Conservation (phyloP, 2,113 vertebrate species). For the Probosciger aterrimus region DNA sequence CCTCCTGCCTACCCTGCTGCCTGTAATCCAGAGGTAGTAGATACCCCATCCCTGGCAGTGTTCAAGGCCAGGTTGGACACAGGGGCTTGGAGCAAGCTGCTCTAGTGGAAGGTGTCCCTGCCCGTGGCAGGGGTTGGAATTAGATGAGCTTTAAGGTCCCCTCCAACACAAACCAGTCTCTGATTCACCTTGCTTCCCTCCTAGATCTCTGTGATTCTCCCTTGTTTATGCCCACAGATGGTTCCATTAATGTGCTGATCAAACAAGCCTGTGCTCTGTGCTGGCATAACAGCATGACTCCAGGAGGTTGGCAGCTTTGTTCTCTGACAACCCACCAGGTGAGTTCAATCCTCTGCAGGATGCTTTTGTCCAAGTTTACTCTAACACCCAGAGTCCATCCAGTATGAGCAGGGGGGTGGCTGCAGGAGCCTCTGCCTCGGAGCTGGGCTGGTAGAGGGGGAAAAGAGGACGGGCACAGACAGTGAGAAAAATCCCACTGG, state of each 20-base stretch:
- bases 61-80: not conserved
- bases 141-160: not conserved
- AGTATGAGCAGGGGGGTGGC: not conserved
- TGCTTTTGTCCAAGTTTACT: not conserved
- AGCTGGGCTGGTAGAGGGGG: not conserved
- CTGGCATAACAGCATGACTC: not conserved
- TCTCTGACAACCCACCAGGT: not conserved
- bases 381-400: not conserved
- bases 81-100: not conserved
- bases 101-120: not conserved
- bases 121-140: not conserved
- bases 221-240: not conserved
- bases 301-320: not conserved
- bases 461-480: not conserved
- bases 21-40: not conserved
- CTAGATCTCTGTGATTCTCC: not conserved
- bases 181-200: not conserved
- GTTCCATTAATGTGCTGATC: not conserved
- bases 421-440: rapidly evolving
- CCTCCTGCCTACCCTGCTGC: not conserved
- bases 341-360: not conserved
- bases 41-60: not conserved
- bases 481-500: not conserved
- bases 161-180: not conserved
- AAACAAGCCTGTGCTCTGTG: not conserved